phyloP scores from a whole-genome alignment of 2,113 vertebrate genomes.

The Mesembrinibis cayennensis region DNA sequence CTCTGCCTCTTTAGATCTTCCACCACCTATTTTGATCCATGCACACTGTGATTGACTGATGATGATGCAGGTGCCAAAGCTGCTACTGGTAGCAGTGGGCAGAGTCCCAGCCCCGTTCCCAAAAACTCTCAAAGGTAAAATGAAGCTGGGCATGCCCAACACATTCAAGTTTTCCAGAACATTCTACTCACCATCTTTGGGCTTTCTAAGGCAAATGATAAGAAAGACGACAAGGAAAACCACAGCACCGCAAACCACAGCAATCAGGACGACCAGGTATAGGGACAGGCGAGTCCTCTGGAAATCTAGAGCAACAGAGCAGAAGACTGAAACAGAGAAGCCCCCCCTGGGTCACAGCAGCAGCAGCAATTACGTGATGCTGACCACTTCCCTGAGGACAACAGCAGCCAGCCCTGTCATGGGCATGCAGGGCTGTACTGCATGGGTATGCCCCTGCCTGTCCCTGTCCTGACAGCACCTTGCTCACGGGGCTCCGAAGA shows the following conservation, averaged over 20 bases:
- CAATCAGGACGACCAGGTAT: not conserved
- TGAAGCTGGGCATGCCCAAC: not conserved
- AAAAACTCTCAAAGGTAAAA: not conserved
- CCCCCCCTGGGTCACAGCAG: not conserved
- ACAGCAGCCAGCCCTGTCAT: not conserved
- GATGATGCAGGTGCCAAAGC: not conserved
- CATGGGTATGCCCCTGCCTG: rapidly evolving
- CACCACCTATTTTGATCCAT: not conserved
- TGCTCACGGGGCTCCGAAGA: rapidly evolving
- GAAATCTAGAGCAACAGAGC: not conserved
- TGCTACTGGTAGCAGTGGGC: not conserved
- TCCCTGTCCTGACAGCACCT: not conserved
- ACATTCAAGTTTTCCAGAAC: not conserved
- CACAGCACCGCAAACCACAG: not conserved
- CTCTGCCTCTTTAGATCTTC: not conserved
- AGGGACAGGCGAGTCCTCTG: not conserved
- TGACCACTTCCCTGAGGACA: not conserved
- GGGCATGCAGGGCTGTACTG: not conserved
- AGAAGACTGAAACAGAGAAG: not conserved
- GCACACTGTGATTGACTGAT: rapidly evolving
- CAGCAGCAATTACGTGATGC: not conserved
- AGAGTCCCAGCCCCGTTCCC: not conserved
- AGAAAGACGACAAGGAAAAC: slow-evolving; percentile 5
- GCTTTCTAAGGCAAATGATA: not conserved
- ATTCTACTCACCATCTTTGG: slow-evolving; percentile 3